Conservation (phyloP, 1,140 invertebrate genomes). For the Nasonia longicornis region DNA sequence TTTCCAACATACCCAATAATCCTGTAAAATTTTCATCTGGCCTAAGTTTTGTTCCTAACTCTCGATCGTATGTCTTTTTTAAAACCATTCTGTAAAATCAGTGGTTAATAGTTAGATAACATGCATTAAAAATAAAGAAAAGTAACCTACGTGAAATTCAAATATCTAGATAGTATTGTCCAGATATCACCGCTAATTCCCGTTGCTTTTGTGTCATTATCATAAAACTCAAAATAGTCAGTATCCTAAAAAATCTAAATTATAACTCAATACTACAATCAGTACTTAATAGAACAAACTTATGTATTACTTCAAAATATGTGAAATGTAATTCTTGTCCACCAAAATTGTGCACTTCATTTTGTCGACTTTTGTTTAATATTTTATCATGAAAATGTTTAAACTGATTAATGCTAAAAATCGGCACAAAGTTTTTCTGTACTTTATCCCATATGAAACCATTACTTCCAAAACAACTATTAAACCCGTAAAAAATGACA, state of each 20-base stretch:
- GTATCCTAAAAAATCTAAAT: constrained; percentile 27
- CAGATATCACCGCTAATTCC: constrained; percentile 49
- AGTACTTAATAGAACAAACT: not conserved
- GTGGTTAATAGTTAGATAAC: not conserved
- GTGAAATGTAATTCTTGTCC: not conserved
- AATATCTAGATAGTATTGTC: constrained; percentile 43
- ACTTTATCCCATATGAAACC: constrained; percentile 12
- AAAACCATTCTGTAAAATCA: constrained; percentile 22
- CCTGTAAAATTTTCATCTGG: not conserved
- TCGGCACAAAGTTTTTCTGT: not conserved
- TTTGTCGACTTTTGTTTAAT: not conserved
- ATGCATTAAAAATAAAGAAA: not conserved
- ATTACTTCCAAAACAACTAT: not conserved
- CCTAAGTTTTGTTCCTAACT: not conserved
- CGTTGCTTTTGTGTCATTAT: constrained; percentile 46
- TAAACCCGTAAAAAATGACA: not conserved
- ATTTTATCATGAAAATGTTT: not conserved
- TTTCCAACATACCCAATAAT: not conserved
- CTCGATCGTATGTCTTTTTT: not conserved
- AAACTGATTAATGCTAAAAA: not conserved
- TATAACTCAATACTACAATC: not conserved
- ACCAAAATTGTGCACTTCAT: not conserved
- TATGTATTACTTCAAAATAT: constrained; percentile 9
- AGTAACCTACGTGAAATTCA: constrained; percentile 31
- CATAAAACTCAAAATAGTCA: constrained; percentile 43